phyloP scores from a whole-genome alignment of 2,797 vertebrate species.

The Oceanodroma leucorhoa region DNA sequence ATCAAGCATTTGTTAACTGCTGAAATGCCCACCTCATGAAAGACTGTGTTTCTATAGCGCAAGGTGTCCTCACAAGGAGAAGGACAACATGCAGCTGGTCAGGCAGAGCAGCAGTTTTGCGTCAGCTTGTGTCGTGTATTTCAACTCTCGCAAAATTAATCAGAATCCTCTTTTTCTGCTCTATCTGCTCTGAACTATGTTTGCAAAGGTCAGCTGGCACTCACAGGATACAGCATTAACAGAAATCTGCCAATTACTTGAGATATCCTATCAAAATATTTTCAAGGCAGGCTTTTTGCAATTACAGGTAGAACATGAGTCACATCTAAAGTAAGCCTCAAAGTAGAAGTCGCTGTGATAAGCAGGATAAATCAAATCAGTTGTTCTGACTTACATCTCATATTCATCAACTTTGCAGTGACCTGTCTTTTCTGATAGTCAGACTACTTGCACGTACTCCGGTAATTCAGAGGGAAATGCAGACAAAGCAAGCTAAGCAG shows the following conservation, averaged over 20 bases:
- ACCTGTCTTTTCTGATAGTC: neutral
- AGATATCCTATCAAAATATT: constrained; percentile 28
- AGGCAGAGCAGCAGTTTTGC: neutral
- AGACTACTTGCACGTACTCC: neutral
- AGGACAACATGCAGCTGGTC: neutral
- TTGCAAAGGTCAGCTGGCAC: constrained; percentile 26
- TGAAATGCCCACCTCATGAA: neutral
- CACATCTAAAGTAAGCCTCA: neutral
- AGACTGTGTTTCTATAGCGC: neutral
- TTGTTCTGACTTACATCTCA: neutral
- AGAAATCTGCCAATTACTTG: neutral
- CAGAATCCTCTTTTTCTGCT: constrained; percentile 7
- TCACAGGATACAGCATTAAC: neutral
- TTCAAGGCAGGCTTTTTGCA: constrained; percentile 26
- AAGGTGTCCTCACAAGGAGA: constrained; percentile 16
- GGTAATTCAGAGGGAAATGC: neutral
- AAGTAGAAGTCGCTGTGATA: constrained; percentile 11
- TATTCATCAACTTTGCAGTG: neutral
- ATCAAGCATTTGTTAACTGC: constrained; percentile 52
- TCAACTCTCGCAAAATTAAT: constrained; percentile 41
- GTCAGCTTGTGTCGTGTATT: neutral
- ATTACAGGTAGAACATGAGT: constrained; percentile 31
- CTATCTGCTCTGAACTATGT: neutral
- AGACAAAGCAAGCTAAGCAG: neutral
- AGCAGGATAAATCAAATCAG: constrained; percentile 3